phyloP scores from a whole-genome alignment of 2,888 invertebrate species.

The Octonoba sinensis region DNA sequence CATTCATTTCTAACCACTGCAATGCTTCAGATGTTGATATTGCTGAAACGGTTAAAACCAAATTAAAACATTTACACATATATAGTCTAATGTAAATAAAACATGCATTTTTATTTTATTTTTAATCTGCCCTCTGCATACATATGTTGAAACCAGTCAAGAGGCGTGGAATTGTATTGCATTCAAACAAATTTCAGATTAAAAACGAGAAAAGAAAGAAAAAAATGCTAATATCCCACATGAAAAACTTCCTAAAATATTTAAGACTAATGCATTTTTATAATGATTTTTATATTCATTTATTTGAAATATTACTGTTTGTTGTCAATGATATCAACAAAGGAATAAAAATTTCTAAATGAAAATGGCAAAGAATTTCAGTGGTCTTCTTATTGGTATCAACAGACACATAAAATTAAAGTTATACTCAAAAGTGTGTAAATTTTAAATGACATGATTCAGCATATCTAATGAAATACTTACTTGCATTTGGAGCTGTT shows the following conservation, averaged over 20 bases:
- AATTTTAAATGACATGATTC: neutral
- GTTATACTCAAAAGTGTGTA: too few relatives aligned
- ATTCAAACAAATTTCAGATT: neutral
- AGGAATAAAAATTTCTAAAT: too few relatives aligned
- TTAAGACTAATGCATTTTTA: neutral
- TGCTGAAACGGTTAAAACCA: constrained; percentile 19
- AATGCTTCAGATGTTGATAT: constrained; percentile 70
- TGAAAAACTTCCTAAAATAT: neutral
- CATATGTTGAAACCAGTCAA: too few relatives aligned
- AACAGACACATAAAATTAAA: too few relatives aligned
- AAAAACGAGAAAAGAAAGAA: neutral
- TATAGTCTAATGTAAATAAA: neutral
- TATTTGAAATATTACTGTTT: too few relatives aligned
- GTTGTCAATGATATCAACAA: too few relatives aligned
- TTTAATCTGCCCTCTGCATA: too few relatives aligned
- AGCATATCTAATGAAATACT: neutral
- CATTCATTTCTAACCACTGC: constrained; percentile 84
- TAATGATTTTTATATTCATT: too few relatives aligned
- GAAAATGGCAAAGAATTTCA: too few relatives aligned
- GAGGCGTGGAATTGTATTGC: too few relatives aligned
- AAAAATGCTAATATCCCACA: neutral
- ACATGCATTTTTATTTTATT: too few relatives aligned
- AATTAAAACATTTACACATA: neutral
- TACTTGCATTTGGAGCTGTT: constrained; percentile 69
- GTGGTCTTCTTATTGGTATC: too few relatives aligned